These are phyloP conservation scores for Rotaria sp. DNA, from an alignment of 2,888 invertebrate species.

Conservation along the genomic window DNA sequence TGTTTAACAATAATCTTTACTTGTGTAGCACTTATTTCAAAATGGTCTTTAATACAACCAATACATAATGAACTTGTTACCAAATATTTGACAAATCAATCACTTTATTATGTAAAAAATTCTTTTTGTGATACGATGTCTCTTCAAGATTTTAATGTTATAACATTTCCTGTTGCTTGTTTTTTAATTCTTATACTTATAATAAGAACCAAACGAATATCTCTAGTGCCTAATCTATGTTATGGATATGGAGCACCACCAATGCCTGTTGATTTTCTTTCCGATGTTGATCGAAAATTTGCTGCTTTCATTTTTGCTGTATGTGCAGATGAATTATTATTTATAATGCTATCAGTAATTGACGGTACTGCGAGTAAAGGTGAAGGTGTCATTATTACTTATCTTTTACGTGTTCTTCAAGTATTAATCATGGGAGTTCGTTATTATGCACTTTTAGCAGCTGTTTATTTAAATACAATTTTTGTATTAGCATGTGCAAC, in stretches of 20 bases:
- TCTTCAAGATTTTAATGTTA: not conserved
- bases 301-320: not conserved
- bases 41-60: not conserved
- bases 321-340: not conserved
- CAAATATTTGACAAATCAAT: not conserved
- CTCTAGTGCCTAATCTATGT: no score
- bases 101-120: not conserved
- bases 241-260: not conserved
- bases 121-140: not conserved
- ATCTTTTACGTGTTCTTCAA: not conserved
- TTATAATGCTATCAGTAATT: not conserved
- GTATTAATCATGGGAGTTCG: not conserved
- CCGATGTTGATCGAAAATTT: not conserved
- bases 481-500: not conserved
- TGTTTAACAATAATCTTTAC: not conserved
- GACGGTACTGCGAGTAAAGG: not conserved
- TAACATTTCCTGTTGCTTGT: conserved; percentile 7
- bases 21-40: not conserved
- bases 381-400: not conserved
- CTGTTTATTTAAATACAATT: not conserved
- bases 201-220: not conserved
- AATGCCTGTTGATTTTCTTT: not conserved
- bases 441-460: not conserved
- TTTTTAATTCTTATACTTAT: not conserved
- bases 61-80: not conserved